Percentiles rank a stretch among this genome's conserved stretches.
phyloP scores from a whole-genome alignment of 23 tunicate species.

The Styela clava region DNA sequence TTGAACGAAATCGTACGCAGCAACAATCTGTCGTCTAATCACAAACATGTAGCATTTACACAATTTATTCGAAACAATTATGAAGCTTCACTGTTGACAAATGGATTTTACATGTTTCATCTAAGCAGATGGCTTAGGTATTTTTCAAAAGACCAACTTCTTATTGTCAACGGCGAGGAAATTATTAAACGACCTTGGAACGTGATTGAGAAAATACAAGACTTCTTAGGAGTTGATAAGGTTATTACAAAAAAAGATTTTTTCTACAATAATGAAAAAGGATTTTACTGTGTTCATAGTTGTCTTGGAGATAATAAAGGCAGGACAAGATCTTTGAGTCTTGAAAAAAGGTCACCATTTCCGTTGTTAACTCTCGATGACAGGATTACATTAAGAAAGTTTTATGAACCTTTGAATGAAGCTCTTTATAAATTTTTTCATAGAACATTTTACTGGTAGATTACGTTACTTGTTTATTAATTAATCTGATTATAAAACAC shows the following conservation, averaged over 20 bases:
- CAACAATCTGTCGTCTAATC: neutral
- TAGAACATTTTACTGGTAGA: conserved; percentile 7
- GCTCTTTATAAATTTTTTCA: neutral
- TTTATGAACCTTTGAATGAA: neutral
- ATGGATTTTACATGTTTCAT: conserved; percentile 3
- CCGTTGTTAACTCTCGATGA: neutral
- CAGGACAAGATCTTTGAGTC: neutral
- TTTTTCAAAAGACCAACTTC: neutral
- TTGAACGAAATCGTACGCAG: neutral
- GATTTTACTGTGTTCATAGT: neutral
- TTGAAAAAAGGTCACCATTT: neutral
- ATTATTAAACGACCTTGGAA: neutral
- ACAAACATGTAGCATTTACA: neutral
- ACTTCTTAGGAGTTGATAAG: neutral
- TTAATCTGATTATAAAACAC: too few species aligned
- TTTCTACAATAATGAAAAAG: neutral
- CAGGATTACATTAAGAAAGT: neutral
- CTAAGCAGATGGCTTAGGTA: neutral
- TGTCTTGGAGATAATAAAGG: neutral
- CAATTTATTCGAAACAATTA: neutral
- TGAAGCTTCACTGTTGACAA: neutral
- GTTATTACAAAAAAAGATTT: neutral
- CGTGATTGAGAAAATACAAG: neutral
- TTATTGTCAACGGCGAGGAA: conserved; percentile 1
- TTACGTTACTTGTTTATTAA: neutral